These are phyloP conservation scores for Ceyx melanurus DNA, from an alignment of 2,113 vertebrate species.

Conservation along the genomic window DNA sequence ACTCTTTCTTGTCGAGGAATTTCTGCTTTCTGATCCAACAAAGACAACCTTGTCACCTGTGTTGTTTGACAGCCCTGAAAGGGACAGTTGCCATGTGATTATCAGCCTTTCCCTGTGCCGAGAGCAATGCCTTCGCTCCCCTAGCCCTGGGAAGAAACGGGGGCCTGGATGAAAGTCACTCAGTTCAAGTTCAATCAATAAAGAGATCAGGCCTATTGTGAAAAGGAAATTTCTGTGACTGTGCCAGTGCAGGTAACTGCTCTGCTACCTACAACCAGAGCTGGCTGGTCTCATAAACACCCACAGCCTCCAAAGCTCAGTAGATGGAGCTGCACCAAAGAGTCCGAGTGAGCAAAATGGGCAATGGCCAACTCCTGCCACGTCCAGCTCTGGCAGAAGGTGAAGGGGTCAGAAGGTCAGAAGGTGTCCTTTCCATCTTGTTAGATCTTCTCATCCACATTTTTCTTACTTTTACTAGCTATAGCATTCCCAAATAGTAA, in stretches of 20 bases:
- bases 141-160: neutral
- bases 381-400: neutral
- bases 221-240: neutral
- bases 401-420: no score
- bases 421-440: neutral
- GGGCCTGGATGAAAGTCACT: neutral
- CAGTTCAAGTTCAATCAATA: neutral
- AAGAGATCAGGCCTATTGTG: neutral
- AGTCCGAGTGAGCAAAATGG: neutral
- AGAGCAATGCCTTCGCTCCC: neutral
- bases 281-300: neutral
- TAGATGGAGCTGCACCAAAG: neutral
- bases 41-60: neutral
- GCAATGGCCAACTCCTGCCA: neutral
- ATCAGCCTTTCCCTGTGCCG: neutral
- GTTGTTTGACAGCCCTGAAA: neutral
- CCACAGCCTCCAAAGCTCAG: rapidly evolving
- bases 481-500: neutral
- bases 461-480: neutral
- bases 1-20: neutral
- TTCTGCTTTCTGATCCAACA: constrained; percentile 5
- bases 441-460: neutral
- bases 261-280: neutral
- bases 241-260: neutral
- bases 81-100: neutral